Percentiles rank a stretch among this genome's conserved stretches.
These are phyloP conservation scores for Tretioscincus oriximinensis DNA, from an alignment of 2,113 vertebrate genomes.

Conservation along the genomic window DNA sequence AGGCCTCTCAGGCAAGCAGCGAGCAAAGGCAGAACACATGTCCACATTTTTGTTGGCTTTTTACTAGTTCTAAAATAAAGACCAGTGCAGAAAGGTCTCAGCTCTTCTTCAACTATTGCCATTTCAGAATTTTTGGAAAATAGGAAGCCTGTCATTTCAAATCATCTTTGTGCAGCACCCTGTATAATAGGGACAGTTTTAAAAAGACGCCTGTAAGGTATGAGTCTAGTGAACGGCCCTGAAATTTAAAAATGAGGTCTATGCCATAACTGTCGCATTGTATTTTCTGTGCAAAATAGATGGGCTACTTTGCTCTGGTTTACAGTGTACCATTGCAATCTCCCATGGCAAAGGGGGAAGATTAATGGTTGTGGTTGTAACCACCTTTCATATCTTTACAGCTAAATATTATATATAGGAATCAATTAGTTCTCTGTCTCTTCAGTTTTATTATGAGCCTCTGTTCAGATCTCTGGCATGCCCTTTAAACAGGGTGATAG, in stretches of 20 bases:
- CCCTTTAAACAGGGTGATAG: slow-evolving; percentile 65
- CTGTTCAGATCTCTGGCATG: slow-evolving; percentile 63
- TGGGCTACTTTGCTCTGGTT: slow-evolving; percentile 44
- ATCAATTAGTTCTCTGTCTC: slow-evolving; percentile 69
- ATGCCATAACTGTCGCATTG: slow-evolving; percentile 53
- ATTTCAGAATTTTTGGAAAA: not conserved
- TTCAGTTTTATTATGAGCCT: slow-evolving; percentile 64
- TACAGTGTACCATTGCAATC: slow-evolving; percentile 45
- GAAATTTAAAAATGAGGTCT: slow-evolving; percentile 18
- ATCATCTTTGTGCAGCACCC: slow-evolving; percentile 12
- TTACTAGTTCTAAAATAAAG: too few relatives aligned
- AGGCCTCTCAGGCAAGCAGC: too few relatives aligned
- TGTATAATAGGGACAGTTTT: slow-evolving; percentile 31
- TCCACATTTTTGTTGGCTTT: too few relatives aligned
- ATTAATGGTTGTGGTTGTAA: slow-evolving; percentile 60
- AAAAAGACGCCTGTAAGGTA: slow-evolving; percentile 32
- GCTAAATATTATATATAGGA: slow-evolving; percentile 68
- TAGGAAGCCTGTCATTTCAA: not conserved
- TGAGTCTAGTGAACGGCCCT: slow-evolving; percentile 1
- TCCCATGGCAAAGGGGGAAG: slow-evolving; percentile 47
- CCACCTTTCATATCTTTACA: slow-evolving; percentile 64
- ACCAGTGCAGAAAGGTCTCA: not conserved
- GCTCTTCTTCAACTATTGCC: not conserved
- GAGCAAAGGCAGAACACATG: too few relatives aligned
- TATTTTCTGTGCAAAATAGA: slow-evolving; percentile 48